Evolutionary conservation across 2,797 vertebrate genomes (phyloP).

Genomic region (Phalloptychus januarius): DNA sequence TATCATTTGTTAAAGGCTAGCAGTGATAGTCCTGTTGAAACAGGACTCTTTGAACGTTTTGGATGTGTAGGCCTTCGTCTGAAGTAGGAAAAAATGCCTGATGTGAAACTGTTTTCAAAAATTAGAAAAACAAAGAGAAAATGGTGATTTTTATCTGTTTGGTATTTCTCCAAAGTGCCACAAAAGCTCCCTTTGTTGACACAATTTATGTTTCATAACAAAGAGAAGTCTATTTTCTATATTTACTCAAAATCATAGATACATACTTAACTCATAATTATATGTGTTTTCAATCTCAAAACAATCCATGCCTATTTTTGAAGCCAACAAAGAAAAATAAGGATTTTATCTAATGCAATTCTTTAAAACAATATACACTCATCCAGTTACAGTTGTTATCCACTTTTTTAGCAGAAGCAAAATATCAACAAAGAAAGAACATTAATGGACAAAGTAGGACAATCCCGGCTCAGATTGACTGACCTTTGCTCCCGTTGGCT

Average conservation of each 20-base stretch:
- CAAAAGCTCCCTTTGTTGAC: background rate
- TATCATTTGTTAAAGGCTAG: background rate
- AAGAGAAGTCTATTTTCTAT: background rate
- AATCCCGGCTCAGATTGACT: constrained; percentile 27
- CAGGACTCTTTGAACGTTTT: constrained; percentile 1
- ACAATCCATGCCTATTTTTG: background rate
- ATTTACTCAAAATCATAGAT: background rate
- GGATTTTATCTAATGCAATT: constrained; percentile 22
- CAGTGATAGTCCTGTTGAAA: no score
- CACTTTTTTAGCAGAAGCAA: constrained; percentile 41
- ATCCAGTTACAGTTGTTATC: constrained; percentile 40
- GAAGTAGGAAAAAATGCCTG: background rate
- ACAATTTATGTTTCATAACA: background rate
- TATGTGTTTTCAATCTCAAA: background rate
- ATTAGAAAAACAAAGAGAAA: background rate
- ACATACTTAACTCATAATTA: background rate
- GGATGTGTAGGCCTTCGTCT: background rate
- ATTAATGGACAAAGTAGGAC: constrained; percentile 32
- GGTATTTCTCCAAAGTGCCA: background rate
- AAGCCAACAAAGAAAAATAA: constrained; percentile 5
- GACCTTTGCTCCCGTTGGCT: constrained; percentile 33
- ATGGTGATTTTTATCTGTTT: background rate
- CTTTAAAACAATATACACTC: constrained; percentile 18
- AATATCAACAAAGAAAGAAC: constrained; percentile 28
- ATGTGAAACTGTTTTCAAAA: background rate